A percentile compares a stretch with the other conserved stretches of the same genome.
These are phyloP conservation scores for Epicauta chinensis DNA, from an alignment of 1,140 invertebrate species.

Conservation along the genomic window DNA sequence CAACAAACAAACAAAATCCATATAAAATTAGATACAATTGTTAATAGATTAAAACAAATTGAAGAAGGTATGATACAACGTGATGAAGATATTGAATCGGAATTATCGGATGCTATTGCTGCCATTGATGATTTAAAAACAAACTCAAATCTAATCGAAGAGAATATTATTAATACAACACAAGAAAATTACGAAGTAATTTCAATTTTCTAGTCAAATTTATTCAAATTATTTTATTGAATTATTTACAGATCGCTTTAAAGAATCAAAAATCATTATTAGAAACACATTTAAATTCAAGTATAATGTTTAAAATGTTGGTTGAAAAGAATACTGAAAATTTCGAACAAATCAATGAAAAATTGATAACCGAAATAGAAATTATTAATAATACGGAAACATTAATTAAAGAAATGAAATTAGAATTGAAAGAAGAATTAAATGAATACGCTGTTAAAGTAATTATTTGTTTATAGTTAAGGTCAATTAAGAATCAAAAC, in stretches of 20 bases:
- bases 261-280: no score
- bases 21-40: conserved; percentile 33
- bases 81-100: conserved; percentile 31
- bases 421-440: conserved; percentile 2
- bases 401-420: conserved; percentile 6
- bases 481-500: no score
- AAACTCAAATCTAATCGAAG: conserved; percentile 16
- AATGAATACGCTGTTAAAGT: conserved; percentile 19
- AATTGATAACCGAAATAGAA: background rate
- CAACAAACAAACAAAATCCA: conserved; percentile 37
- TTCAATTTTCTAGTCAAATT: background rate
- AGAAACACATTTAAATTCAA: no score
- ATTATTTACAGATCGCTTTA: no score
- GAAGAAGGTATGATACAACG: conserved; percentile 28
- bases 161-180: conserved; percentile 23
- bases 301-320: no score
- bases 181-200: conserved; percentile 16
- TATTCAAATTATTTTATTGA: background rate
- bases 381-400: conserved; percentile 3
- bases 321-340: no score
- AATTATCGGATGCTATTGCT: conserved; percentile 30
- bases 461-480: background rate
- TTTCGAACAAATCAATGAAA: no score
- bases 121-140: conserved; percentile 34
- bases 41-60: conserved; percentile 31